phyloP scores from a whole-genome alignment of 1,140 invertebrate genomes.

The Drosophila virilis region DNA sequence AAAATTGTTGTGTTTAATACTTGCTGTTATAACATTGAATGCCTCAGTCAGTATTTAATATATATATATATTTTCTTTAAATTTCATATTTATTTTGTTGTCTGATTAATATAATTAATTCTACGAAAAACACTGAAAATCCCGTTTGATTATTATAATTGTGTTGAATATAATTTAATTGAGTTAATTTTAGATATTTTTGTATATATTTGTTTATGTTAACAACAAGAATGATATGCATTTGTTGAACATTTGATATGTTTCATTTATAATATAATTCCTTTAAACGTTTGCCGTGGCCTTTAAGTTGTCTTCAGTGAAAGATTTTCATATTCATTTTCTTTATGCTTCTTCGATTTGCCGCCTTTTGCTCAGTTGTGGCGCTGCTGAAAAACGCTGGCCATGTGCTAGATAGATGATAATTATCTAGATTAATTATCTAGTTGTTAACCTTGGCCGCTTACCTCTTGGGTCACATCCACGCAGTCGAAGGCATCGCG shows the following conservation, averaged over 20 bases:
- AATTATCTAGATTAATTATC: not conserved
- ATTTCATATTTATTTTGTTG: not conserved
- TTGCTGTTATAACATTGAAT: constrained; percentile 75
- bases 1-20: constrained; percentile 46
- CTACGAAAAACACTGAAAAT: constrained; percentile 60
- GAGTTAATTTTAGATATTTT: constrained; percentile 1
- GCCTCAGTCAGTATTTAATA: constrained; percentile 72
- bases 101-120: constrained; percentile 26
- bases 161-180: constrained; percentile 15
- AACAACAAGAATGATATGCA: constrained; percentile 62
- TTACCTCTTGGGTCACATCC: constrained; percentile 84
- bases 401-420: constrained; percentile 13
- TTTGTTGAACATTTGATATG: constrained; percentile 58
- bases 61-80: constrained; percentile 17
- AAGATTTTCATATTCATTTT: not conserved
- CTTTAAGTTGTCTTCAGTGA: constrained; percentile 11
- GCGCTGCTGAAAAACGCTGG: constrained; percentile 42
- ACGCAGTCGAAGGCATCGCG: constrained; percentile 95
- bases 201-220: constrained; percentile 40
- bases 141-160: constrained; percentile 28
- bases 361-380: constrained; percentile 29
- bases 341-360: no score
- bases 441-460: not conserved
- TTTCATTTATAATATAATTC: constrained; percentile 14
- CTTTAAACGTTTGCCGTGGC: constrained; percentile 24